Percentiles rank a stretch among this genome's conserved stretches.
Conservation (phyloP, 1,140 invertebrate species). For the Pogonomyrmex californicus region DNA sequence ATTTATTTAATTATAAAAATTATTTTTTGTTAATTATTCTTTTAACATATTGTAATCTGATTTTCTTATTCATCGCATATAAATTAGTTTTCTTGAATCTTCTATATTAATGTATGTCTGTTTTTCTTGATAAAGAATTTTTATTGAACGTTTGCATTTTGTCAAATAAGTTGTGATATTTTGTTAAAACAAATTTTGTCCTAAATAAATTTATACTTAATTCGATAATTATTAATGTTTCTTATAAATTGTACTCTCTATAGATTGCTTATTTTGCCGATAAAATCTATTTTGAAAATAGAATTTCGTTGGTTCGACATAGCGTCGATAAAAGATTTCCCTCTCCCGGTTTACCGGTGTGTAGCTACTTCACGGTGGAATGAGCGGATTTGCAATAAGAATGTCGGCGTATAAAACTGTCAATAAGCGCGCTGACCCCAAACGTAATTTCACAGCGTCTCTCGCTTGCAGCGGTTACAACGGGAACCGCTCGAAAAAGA, state of each 20-base stretch:
- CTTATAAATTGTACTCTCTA: background rate
- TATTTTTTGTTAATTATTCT: background rate
- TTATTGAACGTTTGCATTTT: background rate
- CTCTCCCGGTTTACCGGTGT: conserved; percentile 33
- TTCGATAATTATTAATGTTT: background rate
- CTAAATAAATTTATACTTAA: background rate
- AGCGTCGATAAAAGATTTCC: conserved; percentile 48
- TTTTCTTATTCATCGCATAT: background rate
- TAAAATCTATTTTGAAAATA: conserved; percentile 53
- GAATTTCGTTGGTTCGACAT: conserved; percentile 30
- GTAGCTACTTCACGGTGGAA: conserved; percentile 61
- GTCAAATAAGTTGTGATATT: background rate
- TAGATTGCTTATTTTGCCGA: conserved; percentile 26
- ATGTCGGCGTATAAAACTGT: conserved; percentile 80
- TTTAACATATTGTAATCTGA: conserved; percentile 6
- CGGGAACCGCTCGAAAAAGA: conserved; percentile 34
- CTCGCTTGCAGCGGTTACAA: conserved; percentile 66
- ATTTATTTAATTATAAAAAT: conserved; percentile 27
- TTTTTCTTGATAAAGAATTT: background rate
- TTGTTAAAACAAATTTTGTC: background rate
- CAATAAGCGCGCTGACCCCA: conserved; percentile 80
- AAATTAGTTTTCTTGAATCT: background rate
- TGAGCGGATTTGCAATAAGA: conserved; percentile 80
- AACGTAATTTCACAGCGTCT: conserved; percentile 76
- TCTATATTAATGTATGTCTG: background rate